Conservation (phyloP, 2,113 vertebrate species). For the Emydocephalus ijimae region DNA sequence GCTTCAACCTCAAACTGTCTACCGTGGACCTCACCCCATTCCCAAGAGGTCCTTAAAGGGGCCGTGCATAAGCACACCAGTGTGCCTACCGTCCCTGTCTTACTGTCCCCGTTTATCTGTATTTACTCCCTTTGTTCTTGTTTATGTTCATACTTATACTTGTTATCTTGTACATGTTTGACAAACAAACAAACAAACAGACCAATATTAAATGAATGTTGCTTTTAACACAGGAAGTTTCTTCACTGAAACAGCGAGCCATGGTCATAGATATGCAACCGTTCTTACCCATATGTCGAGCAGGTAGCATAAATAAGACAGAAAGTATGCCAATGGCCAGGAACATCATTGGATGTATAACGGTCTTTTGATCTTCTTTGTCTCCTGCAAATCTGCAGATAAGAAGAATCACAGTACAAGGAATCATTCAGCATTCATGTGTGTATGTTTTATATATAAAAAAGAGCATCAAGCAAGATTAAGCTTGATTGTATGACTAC, state of each 20-base stretch:
- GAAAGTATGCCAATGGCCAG: slow-evolving; percentile 1
- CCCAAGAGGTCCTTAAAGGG: too few relatives aligned
- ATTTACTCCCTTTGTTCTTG: too few relatives aligned
- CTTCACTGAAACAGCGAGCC: neutral
- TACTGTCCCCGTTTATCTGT: too few relatives aligned
- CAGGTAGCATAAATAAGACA: slow-evolving; percentile 38
- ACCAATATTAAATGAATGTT: neutral
- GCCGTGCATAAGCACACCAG: too few relatives aligned
- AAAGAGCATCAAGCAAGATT: neutral
- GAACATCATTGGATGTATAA: slow-evolving; percentile 12
- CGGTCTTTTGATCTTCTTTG: slow-evolving; percentile 34
- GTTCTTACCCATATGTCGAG: slow-evolving; percentile 42
- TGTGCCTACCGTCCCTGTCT: too few relatives aligned
- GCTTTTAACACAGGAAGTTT: neutral
- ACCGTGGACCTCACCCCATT: too few relatives aligned
- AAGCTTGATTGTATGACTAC: slow-evolving; percentile 1
- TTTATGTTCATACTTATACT: too few relatives aligned
- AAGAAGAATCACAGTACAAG: neutral
- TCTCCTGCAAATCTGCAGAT: slow-evolving; percentile 38
- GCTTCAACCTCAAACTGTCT: too few relatives aligned
- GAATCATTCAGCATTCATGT: neutral
- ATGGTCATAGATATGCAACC: neutral
- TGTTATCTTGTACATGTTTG: too few relatives aligned
- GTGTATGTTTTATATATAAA: neutral
- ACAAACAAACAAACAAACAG: too few relatives aligned